Evolutionary conservation across 2,888 invertebrate species (phyloP), one percentile per base, ranked within the genome.

Genomic region (Yponomeuta plumbellus): DNA sequence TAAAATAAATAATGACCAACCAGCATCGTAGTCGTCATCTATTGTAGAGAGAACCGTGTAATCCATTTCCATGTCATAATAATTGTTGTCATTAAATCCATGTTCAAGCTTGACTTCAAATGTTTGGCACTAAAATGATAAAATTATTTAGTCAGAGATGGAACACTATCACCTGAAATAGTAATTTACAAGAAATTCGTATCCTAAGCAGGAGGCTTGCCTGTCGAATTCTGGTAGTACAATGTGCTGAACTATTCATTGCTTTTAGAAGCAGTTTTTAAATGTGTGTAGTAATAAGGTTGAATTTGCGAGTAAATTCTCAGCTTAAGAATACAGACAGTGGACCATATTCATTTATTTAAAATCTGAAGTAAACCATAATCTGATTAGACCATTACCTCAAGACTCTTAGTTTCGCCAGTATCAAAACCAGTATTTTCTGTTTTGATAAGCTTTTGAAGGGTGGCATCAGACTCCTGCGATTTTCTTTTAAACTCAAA

Each of bases 401-500:
- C 44, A 52, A 52, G 44, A 4, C 17, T 52, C 44, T 52, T 52
- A 2, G 44, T 52, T 13, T 52, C 44, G 3, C 13, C 13, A 17
- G 44, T 52, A 17, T 52, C 44, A 52, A 17, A 52, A 17, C 44
- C 17, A 5, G 44, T 11, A 73, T 67, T 59, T 74, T 86, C 86
- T n/a, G 76, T 78, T 71, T 87, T 86, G 17, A 86, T 80, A 69
- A 81, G 69, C 21, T 73, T 79, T 68, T 79, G 76, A 11, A 91
- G 75, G 2, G 80, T 80, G 62, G 74, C 72, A 69, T 87, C 79
- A 1, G 89, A 79, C 71, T 84, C 82, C 70, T 83, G 81, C 0
- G 90, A 83, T 70, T 81, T 84, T 68, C 78, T 83, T 72, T 81
- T 86, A 71, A 88, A 91, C 57, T 84, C 76, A 77, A 80, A 90